phyloP scores from a whole-genome alignment of 92 coral and sea anemone species.

The Pocillopora meandrina region DNA sequence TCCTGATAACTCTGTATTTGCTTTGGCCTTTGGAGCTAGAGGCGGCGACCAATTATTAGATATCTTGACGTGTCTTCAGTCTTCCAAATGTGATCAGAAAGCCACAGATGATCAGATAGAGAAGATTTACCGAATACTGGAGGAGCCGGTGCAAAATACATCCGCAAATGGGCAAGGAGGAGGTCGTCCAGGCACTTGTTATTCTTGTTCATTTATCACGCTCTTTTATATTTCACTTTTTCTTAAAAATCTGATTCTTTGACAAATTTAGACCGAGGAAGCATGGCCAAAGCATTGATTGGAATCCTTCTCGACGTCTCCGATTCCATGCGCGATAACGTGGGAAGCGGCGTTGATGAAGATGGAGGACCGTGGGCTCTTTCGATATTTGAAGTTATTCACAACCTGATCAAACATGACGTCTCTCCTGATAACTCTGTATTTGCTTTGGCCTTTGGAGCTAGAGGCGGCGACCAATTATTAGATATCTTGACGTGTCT shows the following conservation, averaged over 20 bases:
- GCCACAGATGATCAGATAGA: slow-evolving; percentile 12
- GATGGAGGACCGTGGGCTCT: slow-evolving; percentile 63
- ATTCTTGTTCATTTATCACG: too few relatives aligned
- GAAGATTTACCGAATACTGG: slow-evolving; percentile 22
- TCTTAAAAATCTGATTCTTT: too few relatives aligned
- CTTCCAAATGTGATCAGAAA: not conserved
- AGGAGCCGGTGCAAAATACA: slow-evolving; percentile 41
- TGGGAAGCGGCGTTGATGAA: slow-evolving; percentile 33
- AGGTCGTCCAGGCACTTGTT: not conserved
- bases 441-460: slow-evolving; percentile 64
- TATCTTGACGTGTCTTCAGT: slow-evolving; percentile 15
- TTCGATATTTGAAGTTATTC: slow-evolving; percentile 59
- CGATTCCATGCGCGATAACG: slow-evolving; percentile 46
- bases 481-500: slow-evolving; percentile 44
- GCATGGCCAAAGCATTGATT: not conserved
- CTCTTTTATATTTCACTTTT: too few relatives aligned
- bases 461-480: not conserved
- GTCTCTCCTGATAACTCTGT: slow-evolving; percentile 42
- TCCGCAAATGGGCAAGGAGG: slow-evolving; percentile 50
- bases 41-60: slow-evolving; percentile 30
- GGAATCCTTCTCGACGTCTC: slow-evolving; percentile 69
- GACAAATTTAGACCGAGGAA: too few relatives aligned
- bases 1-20: slow-evolving; percentile 48
- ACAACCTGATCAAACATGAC: slow-evolving; percentile 62
- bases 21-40: slow-evolving; percentile 51